A percentile compares a stretch with the other conserved stretches of the same genome.
phyloP scores from a whole-genome alignment of 2,888 invertebrate genomes.

The Tethea ocularis region DNA sequence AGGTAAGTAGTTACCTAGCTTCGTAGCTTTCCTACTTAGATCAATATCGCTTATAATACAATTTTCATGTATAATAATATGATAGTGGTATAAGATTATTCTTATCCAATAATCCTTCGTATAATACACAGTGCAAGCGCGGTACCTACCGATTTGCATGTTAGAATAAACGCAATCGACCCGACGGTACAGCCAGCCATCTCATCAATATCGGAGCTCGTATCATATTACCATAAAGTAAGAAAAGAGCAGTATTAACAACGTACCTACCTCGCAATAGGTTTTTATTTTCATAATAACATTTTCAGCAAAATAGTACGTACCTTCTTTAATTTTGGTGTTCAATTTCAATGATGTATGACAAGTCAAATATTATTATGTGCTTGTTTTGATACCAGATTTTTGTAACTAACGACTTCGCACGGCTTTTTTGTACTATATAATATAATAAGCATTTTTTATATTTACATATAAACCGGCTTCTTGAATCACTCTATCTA shows the following conservation, averaged over 20 bases:
- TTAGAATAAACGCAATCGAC: slow-evolving; percentile 7
- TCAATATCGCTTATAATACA: not conserved
- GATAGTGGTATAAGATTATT: not conserved
- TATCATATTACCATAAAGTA: not conserved
- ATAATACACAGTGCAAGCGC: not conserved
- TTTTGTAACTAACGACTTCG: too few species aligned
- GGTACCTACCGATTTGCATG: not conserved
- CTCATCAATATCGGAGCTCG: slow-evolving; percentile 5
- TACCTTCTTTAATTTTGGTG: too few species aligned
- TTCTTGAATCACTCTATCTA: too few species aligned
- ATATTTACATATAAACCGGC: too few species aligned
- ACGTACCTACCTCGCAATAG: not conserved
- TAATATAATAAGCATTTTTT: too few species aligned
- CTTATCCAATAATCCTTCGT: not conserved
- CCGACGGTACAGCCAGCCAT: not conserved
- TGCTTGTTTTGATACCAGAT: too few species aligned
- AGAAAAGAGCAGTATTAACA: not conserved
- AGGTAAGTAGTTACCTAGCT: not conserved
- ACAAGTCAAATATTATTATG: too few species aligned
- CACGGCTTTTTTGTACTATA: too few species aligned
- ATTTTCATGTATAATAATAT: too few species aligned
- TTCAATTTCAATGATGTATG: too few species aligned
- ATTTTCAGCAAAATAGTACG: not conserved
- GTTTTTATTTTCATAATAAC: not conserved
- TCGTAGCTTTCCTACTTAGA: not conserved